These are phyloP conservation scores for Scolopax mira DNA, from an alignment of 2,113 vertebrate species.

Conservation along the genomic window DNA sequence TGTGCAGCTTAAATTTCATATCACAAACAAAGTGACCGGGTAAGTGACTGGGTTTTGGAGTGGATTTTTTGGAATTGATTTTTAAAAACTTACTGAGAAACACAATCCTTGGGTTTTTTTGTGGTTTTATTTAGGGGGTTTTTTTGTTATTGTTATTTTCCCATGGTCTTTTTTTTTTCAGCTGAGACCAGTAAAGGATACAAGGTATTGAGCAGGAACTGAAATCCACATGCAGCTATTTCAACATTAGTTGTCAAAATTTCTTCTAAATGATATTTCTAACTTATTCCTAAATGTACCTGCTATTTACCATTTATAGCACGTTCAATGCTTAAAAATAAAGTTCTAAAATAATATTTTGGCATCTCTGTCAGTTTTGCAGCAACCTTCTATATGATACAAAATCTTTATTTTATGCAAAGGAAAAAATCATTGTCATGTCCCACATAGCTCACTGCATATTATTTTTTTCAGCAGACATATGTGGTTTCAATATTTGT, in stretches of 20 bases:
- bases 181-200: background rate
- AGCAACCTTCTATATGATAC: background rate
- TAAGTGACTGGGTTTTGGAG: rapidly evolving
- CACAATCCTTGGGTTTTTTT: rapidly evolving
- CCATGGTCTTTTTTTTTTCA: background rate
- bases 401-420: background rate
- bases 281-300: background rate
- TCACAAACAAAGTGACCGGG: background rate
- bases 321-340: background rate
- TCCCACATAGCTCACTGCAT: background rate
- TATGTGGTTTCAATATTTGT: background rate
- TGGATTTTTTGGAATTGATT: background rate
- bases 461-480: background rate
- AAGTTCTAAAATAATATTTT: background rate
- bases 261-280: background rate
- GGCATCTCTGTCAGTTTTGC: background rate
- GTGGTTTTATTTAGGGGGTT: rapidly evolving
- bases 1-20: background rate
- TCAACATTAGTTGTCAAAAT: background rate
- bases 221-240: background rate
- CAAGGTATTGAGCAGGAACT: background rate
- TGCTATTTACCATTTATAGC: background rate
- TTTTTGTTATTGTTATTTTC: background rate
- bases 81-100: background rate
- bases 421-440: background rate